phyloP scores from a whole-genome alignment of 2,888 invertebrate genomes.

The Brenthis ino region DNA sequence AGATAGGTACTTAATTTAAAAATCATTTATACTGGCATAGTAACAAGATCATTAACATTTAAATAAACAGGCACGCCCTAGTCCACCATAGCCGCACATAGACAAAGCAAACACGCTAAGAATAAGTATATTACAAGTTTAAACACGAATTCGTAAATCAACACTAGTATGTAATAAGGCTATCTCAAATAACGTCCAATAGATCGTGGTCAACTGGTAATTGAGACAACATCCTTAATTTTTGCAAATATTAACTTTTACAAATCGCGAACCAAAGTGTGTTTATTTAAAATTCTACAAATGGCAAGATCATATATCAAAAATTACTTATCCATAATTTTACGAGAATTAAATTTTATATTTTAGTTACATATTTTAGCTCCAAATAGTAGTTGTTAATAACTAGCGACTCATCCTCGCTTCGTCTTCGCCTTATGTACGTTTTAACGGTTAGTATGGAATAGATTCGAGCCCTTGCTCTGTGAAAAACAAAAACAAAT shows the following conservation, averaged over 20 bases:
- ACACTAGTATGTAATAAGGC: conserved; percentile 54
- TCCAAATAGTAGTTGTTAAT: not conserved
- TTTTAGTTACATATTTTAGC: no score
- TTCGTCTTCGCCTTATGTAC: no score
- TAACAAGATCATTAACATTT: conserved; percentile 60
- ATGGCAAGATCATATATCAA: no score
- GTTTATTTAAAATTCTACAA: no score
- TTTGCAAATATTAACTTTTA: conserved; percentile 4
- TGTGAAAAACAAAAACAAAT: no score
- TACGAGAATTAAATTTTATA: no score
- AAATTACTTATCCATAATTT: no score
- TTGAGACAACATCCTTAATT: conserved; percentile 55
- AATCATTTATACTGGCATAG: conserved; percentile 45
- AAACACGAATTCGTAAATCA: conserved; percentile 54
- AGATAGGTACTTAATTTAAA: conserved; percentile 30
- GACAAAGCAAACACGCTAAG: conserved; percentile 47
- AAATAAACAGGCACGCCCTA: conserved; percentile 67
- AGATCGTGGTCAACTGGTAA: conserved; percentile 51
- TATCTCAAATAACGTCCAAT: conserved; percentile 68
- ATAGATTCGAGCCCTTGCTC: no score
- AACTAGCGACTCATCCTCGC: not conserved
- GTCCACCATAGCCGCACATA: conserved; percentile 55
- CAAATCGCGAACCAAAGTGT: conserved; percentile 9
- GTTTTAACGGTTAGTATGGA: no score
- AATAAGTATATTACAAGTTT: conserved; percentile 41